Evolutionary conservation across 1,140 invertebrate species (phyloP).

Genomic region (Apolygus lucorum): DNA sequence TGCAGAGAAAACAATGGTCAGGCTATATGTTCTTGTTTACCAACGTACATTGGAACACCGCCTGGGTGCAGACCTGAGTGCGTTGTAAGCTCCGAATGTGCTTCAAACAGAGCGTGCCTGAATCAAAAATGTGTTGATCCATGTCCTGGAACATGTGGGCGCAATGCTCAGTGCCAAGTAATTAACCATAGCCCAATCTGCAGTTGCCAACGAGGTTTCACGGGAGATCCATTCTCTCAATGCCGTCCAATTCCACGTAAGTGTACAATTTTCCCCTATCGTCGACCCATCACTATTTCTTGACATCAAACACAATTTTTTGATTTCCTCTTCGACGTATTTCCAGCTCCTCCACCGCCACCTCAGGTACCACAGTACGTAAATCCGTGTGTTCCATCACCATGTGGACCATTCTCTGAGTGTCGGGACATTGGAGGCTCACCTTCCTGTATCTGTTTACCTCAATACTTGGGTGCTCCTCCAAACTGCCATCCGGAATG

Average conservation of each 20-base stretch:
- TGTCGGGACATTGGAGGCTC: slow-evolving; percentile 38
- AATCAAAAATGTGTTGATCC: slow-evolving; percentile 45
- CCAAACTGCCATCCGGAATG: slow-evolving; percentile 37
- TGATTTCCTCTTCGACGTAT: slow-evolving; percentile 7
- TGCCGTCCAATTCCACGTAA: slow-evolving; percentile 36
- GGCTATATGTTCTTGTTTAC: slow-evolving; percentile 44
- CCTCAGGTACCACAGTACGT: slow-evolving; percentile 28
- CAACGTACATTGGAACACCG: slow-evolving; percentile 42
- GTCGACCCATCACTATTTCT: too few relatives aligned
- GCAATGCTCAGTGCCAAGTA: slow-evolving; percentile 47
- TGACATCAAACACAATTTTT: slow-evolving; percentile 27
- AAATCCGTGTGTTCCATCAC: slow-evolving; percentile 40
- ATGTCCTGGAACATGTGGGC: slow-evolving; percentile 45
- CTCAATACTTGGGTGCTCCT: slow-evolving; percentile 39
- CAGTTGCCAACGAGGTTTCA: slow-evolving; percentile 44
- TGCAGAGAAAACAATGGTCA: slow-evolving; percentile 43
- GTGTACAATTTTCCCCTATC: slow-evolving; percentile 1
- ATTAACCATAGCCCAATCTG: slow-evolving; percentile 47
- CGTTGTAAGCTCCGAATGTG: slow-evolving; percentile 43
- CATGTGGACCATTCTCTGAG: slow-evolving; percentile 42
- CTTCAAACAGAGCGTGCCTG: slow-evolving; percentile 43
- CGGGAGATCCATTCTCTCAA: slow-evolving; percentile 44
- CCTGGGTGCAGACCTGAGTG: slow-evolving; percentile 45
- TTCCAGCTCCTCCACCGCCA: slow-evolving; percentile 30
- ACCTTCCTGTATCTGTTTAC: slow-evolving; percentile 41